These are phyloP conservation scores for Doryteuthis pealeii DNA, from an alignment of 1,140 invertebrate species.

Conservation along the genomic window DNA sequence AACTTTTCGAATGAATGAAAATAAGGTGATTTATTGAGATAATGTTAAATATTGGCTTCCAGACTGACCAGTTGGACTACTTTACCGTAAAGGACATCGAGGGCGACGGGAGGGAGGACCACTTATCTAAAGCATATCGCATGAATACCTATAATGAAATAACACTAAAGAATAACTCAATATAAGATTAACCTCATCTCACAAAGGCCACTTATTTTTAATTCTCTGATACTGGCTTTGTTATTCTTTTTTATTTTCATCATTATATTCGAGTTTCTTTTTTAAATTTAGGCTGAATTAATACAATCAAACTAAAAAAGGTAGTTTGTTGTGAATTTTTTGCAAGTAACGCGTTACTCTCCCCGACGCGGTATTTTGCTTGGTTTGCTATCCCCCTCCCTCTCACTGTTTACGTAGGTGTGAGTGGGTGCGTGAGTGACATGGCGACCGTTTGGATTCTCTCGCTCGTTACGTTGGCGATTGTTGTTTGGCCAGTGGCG, in stretches of 20 bases:
- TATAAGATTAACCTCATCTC: slow-evolving; percentile 17
- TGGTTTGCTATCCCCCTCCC: neutral
- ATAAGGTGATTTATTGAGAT: too few species aligned
- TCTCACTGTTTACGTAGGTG: neutral
- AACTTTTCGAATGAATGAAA: neutral
- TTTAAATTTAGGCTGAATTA: neutral
- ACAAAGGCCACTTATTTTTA: slow-evolving; percentile 13
- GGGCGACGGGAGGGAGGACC: neutral
- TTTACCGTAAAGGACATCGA: too few species aligned
- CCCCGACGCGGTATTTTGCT: neutral
- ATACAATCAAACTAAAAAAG: neutral
- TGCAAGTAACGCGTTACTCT: neutral
- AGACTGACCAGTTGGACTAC: too few species aligned
- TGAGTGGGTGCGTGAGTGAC: neutral
- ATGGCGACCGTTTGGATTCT: neutral
- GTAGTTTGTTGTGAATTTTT: neutral
- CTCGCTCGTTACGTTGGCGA: neutral
- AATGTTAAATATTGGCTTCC: too few species aligned
- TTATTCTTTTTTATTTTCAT: neutral
- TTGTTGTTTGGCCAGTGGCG: neutral
- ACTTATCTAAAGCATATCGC: slow-evolving; percentile 12
- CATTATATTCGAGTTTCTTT: neutral
- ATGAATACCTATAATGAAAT: slow-evolving; percentile 8
- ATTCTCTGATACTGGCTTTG: neutral
- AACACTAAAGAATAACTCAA: slow-evolving; percentile 14